phyloP scores from a whole-genome alignment of 2,888 invertebrate genomes.

The Eupithecia insigniata region DNA sequence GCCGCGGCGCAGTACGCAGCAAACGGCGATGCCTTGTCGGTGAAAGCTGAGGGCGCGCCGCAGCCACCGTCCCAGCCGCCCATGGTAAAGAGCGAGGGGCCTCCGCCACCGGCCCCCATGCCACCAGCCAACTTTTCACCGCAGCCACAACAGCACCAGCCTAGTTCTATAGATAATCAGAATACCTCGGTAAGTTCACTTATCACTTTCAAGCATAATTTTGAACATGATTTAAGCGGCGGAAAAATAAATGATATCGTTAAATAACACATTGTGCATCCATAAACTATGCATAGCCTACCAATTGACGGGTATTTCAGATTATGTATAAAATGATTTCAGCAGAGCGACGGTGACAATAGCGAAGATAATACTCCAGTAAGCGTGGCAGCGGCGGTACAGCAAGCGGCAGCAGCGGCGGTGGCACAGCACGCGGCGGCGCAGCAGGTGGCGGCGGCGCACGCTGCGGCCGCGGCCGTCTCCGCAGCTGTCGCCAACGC shows the following conservation, averaged over 20 bases:
- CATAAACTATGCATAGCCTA: background rate
- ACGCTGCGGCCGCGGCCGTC: constrained; percentile 76
- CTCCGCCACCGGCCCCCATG: constrained; percentile 74
- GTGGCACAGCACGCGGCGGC: constrained; percentile 67
- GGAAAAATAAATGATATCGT: background rate
- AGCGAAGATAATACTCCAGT: constrained; percentile 83
- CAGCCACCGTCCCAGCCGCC: constrained; percentile 72
- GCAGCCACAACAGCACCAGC: constrained; percentile 72
- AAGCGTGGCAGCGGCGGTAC: constrained; percentile 74
- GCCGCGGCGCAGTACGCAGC: constrained; percentile 85
- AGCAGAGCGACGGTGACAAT: constrained; percentile 81
- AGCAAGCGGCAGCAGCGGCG: constrained; percentile 68
- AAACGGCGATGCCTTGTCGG: constrained; percentile 82
- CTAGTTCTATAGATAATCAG: constrained; percentile 86
- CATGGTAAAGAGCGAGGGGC: constrained; percentile 83
- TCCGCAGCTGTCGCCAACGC: constrained; percentile 65
- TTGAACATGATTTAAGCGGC: background rate
- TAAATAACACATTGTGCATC: background rate
- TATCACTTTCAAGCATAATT: background rate
- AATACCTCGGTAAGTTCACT: constrained; percentile 71
- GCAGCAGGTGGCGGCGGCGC: constrained; percentile 80
- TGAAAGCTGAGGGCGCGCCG: constrained; percentile 77
- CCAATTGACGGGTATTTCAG: background rate
- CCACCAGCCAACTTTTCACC: constrained; percentile 79
- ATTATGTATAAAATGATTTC: constrained; percentile 34